Evolutionary conservation across 2,888 invertebrate species (phyloP).

Genomic region (Xylota segnis): DNA sequence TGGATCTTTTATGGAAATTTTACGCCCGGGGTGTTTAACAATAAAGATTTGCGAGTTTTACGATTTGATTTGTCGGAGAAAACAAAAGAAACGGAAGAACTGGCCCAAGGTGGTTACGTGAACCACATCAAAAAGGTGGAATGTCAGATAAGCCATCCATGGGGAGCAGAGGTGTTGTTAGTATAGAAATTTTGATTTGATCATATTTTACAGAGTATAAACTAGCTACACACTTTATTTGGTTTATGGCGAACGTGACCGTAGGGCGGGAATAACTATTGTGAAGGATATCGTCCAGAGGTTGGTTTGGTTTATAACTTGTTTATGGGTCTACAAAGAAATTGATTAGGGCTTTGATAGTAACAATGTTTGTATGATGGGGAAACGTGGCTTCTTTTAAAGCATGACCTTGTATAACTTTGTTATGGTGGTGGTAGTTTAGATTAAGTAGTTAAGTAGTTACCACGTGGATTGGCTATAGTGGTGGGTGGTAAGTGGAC

Average conservation of each 20-base stretch:
- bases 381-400: not conserved
- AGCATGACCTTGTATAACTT: constrained; percentile 1
- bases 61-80: constrained; percentile 67
- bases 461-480: too few species aligned
- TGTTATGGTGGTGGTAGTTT: not conserved
- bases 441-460: too few species aligned
- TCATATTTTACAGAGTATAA: constrained; percentile 29
- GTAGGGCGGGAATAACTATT: constrained; percentile 37
- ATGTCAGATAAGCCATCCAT: constrained; percentile 34
- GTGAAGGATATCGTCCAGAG: constrained; percentile 9
- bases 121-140: constrained; percentile 23
- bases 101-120: constrained; percentile 2
- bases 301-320: constrained; percentile 39
- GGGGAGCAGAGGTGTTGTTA: constrained; percentile 33
- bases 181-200: constrained; percentile 41
- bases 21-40: constrained; percentile 69
- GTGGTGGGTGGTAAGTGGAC: too few species aligned
- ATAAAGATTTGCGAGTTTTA: constrained; percentile 74
- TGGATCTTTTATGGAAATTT: constrained; percentile 60
- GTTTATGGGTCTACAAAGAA: constrained; percentile 30
- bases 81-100: constrained; percentile 1
- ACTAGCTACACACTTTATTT: constrained; percentile 5
- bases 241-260: constrained; percentile 43
- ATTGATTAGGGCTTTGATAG: not conserved
- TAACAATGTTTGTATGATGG: not conserved